Evolutionary conservation across 1,140 invertebrate genomes (phyloP).

Genomic region (Drosophila miranda): DNA sequence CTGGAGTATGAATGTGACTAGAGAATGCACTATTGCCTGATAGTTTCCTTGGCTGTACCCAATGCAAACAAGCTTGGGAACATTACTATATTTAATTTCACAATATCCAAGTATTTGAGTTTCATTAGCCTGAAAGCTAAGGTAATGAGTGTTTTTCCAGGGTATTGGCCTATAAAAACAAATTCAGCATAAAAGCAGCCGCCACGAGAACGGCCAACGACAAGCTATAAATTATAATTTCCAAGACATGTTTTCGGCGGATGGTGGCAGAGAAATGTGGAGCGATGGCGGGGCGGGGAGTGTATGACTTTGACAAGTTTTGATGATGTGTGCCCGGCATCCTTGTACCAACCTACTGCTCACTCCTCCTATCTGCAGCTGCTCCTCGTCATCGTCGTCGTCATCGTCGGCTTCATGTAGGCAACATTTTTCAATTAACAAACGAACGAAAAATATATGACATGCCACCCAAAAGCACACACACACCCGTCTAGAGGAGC

Average conservation of each 20-base stretch:
- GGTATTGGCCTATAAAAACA: constrained; percentile 21
- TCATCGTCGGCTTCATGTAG: constrained; percentile 49
- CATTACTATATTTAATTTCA: too few species aligned
- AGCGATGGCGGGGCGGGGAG: background rate
- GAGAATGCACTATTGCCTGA: too few species aligned
- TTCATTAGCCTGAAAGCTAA: too few species aligned
- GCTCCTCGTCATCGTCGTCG: background rate
- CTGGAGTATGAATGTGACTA: constrained; percentile 12
- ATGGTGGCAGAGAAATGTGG: background rate
- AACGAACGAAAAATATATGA: constrained; percentile 80
- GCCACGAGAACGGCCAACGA: constrained; percentile 30
- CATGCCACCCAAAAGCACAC: constrained; percentile 68
- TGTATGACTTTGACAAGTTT: constrained; percentile 72
- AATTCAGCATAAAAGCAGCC: constrained; percentile 34
- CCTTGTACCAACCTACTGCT: background rate
- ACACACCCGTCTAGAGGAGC: constrained; percentile 1
- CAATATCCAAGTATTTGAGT: too few species aligned
- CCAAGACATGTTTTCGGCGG: constrained; percentile 68
- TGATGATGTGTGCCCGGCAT: constrained; percentile 62
- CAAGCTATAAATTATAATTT: constrained; percentile 78
- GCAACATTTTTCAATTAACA: constrained; percentile 81
- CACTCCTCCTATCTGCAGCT: too few species aligned
- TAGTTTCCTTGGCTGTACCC: constrained; percentile 11
- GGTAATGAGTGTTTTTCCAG: background rate
- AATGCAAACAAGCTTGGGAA: too few species aligned